Evolutionary conservation across 64 coral and sea anemone genomes (phyloP).

Genomic region (Montipora foliosa): DNA sequence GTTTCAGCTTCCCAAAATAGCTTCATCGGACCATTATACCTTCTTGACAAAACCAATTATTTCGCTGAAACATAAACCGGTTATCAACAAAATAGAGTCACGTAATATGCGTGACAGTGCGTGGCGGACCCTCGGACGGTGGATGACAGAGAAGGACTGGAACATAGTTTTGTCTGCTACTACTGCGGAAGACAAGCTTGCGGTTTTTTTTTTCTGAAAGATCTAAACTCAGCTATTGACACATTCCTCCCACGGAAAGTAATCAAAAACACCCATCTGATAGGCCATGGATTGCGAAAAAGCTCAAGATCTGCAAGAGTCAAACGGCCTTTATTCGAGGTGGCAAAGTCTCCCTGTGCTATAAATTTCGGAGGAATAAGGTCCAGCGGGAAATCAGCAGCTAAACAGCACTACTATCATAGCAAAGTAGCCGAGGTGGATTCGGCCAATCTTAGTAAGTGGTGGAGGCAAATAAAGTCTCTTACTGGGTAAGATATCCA

Average conservation of each 20-base stretch:
- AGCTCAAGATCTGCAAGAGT: not conserved
- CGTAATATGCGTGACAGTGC: conserved; percentile 7
- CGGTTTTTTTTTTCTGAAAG: not conserved
- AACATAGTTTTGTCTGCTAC: not conserved
- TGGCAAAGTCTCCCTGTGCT: conserved; percentile 24
- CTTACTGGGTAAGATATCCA: not conserved
- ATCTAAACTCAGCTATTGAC: not conserved
- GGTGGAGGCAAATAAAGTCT: not conserved
- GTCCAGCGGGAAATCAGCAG: conserved; percentile 9
- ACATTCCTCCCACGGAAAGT: conserved; percentile 41
- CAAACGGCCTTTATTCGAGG: conserved; percentile 18
- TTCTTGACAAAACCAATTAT: not conserved
- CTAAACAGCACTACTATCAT: not conserved
- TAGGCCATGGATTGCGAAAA: conserved; percentile 19
- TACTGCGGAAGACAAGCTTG: conserved; percentile 26
- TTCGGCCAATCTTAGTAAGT: not conserved
- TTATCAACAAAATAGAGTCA: conserved; percentile 27
- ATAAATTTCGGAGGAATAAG: conserved; percentile 36
- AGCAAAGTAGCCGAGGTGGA: not conserved
- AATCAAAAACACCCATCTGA: conserved; percentile 26
- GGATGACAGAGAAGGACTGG: conserved; percentile 46
- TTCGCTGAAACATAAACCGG: not conserved
- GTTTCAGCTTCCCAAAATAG: conserved; percentile 35
- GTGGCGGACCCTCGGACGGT: conserved; percentile 32
- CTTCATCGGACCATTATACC: conserved; percentile 27